phyloP scores from a whole-genome alignment of 1,140 invertebrate species.

The Rhagoletis zephyria region DNA sequence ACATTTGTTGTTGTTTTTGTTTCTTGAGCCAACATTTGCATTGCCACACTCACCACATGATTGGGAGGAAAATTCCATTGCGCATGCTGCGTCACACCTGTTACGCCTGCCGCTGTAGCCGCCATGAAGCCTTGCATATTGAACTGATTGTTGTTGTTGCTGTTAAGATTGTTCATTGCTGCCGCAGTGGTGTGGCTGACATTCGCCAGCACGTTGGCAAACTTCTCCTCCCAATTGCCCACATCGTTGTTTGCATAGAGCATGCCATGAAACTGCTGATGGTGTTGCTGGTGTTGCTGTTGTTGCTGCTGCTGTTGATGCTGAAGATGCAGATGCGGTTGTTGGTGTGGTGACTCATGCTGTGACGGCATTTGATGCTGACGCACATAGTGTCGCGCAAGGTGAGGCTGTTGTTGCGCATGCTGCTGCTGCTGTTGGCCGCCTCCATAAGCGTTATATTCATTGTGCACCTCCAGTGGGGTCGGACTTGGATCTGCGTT shows the following conservation, averaged over 20 bases:
- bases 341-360: slow-evolving; percentile 56
- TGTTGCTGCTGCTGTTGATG: slow-evolving; percentile 54
- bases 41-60: slow-evolving; percentile 67
- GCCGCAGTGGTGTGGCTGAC: slow-evolving; percentile 30
- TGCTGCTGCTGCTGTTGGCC: slow-evolving; percentile 55
- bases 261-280: slow-evolving; percentile 61
- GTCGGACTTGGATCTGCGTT: slow-evolving; percentile 56
- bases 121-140: slow-evolving; percentile 69
- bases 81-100: slow-evolving; percentile 57
- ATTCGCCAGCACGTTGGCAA: slow-evolving; percentile 54
- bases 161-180: slow-evolving; percentile 64
- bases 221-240: slow-evolving; percentile 68
- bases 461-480: slow-evolving; percentile 65
- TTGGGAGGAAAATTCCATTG: slow-evolving; percentile 69
- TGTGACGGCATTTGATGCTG: slow-evolving; percentile 65
- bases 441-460: slow-evolving; percentile 60
- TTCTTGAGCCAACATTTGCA: slow-evolving; percentile 5
- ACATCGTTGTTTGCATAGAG: slow-evolving; percentile 61
- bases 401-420: slow-evolving; percentile 56
- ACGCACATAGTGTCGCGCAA: slow-evolving; percentile 51
- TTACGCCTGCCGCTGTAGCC: neutral
- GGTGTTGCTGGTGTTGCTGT: slow-evolving; percentile 54
- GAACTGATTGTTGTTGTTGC: slow-evolving; percentile 69
- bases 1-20: no score
- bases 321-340: slow-evolving; percentile 16